These are phyloP conservation scores for Podilymbus podiceps DNA, from an alignment of 2,113 vertebrate genomes.

Conservation along the genomic window DNA sequence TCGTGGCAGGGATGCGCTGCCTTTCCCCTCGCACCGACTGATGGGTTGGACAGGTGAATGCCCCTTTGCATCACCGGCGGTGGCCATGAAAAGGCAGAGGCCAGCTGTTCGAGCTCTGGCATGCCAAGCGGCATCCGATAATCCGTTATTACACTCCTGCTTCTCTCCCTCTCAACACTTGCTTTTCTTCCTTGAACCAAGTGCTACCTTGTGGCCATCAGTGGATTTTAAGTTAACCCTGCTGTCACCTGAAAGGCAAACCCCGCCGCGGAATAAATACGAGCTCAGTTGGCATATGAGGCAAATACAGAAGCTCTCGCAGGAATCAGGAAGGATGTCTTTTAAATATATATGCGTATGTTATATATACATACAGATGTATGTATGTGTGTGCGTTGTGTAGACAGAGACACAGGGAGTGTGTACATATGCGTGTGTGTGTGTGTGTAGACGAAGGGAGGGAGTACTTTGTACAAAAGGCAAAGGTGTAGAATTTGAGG, in stretches of 20 bases:
- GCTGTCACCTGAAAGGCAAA: background rate
- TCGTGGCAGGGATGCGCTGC: background rate
- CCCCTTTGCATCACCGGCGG: background rate
- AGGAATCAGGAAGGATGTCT: background rate
- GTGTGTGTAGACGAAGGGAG: slow-evolving; percentile 1
- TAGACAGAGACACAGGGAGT: background rate
- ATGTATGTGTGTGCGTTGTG: rapidly evolving
- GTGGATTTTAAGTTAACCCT: slow-evolving; percentile 27
- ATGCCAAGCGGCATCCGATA: background rate
- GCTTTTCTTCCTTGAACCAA: slow-evolving; percentile 37
- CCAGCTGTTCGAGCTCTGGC: background rate
- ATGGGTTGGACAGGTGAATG: background rate
- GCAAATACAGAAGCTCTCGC: background rate
- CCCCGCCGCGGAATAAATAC: background rate
- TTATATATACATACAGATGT: background rate
- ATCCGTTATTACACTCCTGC: background rate
- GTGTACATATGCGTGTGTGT: background rate
- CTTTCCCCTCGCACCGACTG: background rate
- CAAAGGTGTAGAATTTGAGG: slow-evolving; percentile 67
- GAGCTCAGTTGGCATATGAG: background rate
- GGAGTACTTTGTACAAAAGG: slow-evolving; percentile 35
- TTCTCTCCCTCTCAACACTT: background rate
- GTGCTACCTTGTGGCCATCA: slow-evolving; percentile 40
- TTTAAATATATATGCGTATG: background rate
- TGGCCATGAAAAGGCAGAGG: background rate